Percentiles rank a stretch among this genome's conserved stretches.
Conservation (phyloP, 1,140 invertebrate species). For the Nilaparvata lugens region DNA sequence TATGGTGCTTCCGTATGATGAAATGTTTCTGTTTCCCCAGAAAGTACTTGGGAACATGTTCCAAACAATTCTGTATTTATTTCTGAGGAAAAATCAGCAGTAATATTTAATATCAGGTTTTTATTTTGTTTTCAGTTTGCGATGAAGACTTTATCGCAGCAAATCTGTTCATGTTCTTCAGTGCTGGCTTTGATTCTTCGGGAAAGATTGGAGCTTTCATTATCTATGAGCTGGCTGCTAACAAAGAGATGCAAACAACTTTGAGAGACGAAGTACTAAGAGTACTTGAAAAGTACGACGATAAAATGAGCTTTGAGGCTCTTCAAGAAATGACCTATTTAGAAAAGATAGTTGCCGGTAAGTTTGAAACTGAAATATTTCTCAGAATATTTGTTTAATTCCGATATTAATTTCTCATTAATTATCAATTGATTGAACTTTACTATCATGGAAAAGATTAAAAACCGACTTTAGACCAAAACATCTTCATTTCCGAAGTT, state of each 20-base stretch:
- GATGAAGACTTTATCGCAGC: constrained; percentile 4
- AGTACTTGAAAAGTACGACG: constrained; percentile 11
- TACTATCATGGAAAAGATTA: too few species aligned
- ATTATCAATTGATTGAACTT: too few species aligned
- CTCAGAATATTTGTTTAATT: too few species aligned
- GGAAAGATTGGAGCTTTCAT: neutral
- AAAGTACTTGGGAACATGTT: too few species aligned
- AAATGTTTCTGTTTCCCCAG: too few species aligned
- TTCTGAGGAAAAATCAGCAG: too few species aligned
- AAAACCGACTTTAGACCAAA: too few species aligned
- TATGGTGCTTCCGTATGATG: too few species aligned
- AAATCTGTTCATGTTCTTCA: constrained; percentile 3
- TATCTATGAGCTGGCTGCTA: neutral
- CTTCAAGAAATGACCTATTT: constrained; percentile 33
- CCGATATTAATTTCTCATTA: too few species aligned
- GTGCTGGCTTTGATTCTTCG: neutral
- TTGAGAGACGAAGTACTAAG: constrained; percentile 14
- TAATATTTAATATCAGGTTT: too few species aligned
- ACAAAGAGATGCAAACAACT: neutral
- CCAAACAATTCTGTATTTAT: too few species aligned
- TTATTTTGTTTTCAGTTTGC: neutral
- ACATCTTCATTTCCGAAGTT: too few species aligned
- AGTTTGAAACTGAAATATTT: neutral
- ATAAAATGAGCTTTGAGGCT: constrained; percentile 31
- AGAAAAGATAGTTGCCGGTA: constrained; percentile 32